A percentile compares a stretch with the other conserved stretches of the same genome.
Evolutionary conservation across 1,140 invertebrate genomes (phyloP).

Genomic region (Drosophila pallidifrons): DNA sequence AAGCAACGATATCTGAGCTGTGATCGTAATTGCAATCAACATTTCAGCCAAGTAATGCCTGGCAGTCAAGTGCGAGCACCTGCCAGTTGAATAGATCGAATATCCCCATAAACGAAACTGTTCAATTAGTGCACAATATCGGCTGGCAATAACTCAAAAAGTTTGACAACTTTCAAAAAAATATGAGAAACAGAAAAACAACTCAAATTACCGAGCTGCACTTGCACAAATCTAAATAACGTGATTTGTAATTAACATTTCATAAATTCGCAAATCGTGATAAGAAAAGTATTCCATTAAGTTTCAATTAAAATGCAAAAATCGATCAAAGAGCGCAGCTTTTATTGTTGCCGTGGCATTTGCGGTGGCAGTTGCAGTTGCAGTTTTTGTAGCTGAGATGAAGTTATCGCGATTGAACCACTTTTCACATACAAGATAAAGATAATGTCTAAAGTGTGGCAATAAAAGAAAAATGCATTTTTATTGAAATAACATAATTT

Average conservation of each 20-base stretch:
- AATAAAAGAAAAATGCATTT: slow-evolving; percentile 76
- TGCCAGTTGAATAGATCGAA: slow-evolving; percentile 52
- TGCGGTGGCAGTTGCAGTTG: not conserved
- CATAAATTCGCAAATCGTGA: slow-evolving; percentile 80
- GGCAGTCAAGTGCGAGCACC: slow-evolving; percentile 33
- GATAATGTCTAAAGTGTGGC: slow-evolving; percentile 69
- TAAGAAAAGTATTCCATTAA: slow-evolving; percentile 82
- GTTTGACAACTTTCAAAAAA: slow-evolving; percentile 74
- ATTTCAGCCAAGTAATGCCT: slow-evolving; percentile 17
- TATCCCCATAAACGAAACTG: slow-evolving; percentile 32
- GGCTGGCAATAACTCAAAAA: slow-evolving; percentile 42
- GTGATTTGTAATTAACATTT: slow-evolving; percentile 81
- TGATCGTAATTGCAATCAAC: slow-evolving; percentile 40
- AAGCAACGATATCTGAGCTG: slow-evolving; percentile 8
- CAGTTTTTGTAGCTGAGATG: slow-evolving; percentile 44
- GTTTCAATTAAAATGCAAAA: slow-evolving; percentile 83
- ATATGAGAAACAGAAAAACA: slow-evolving; percentile 2
- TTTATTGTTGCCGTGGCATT: slow-evolving; percentile 1
- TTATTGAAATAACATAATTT: slow-evolving; percentile 79
- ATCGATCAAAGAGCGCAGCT: slow-evolving; percentile 33
- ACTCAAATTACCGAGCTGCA: slow-evolving; percentile 57
- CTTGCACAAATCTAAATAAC: slow-evolving; percentile 36
- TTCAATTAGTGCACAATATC: slow-evolving; percentile 56
- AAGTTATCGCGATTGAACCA: slow-evolving; percentile 80
- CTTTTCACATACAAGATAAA: slow-evolving; percentile 66